Evolutionary conservation across 2,113 vertebrate genomes (phyloP).

Genomic region (Taurulus bubalis): DNA sequence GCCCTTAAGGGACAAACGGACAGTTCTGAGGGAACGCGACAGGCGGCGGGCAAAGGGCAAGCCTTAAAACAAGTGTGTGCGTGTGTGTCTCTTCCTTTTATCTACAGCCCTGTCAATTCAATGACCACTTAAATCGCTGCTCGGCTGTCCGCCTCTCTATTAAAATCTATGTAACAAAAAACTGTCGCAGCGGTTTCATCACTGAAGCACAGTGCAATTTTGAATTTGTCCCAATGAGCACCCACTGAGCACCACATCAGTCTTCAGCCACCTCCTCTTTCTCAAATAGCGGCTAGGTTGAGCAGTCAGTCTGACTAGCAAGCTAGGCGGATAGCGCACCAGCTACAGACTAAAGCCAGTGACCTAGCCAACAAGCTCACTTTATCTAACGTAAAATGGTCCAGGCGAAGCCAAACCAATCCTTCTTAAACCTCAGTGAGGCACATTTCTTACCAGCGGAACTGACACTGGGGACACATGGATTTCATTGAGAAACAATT

Average conservation of each 20-base stretch:
- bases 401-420: background rate
- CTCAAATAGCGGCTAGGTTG: background rate
- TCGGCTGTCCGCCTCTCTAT: background rate
- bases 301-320: no score
- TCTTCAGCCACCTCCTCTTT: background rate
- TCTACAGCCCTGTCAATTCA: slow-evolving; percentile 31
- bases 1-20: slow-evolving; percentile 1
- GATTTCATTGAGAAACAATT: background rate
- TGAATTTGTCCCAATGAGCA: background rate
- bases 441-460: no score
- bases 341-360: no score
- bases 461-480: no score
- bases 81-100: slow-evolving; percentile 13
- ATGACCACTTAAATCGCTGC: background rate
- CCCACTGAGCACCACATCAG: no score
- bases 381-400: background rate
- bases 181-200: background rate
- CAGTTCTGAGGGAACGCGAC: slow-evolving; percentile 27
- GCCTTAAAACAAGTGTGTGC: slow-evolving; percentile 37
- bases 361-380: no score
- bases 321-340: no score
- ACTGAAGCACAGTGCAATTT: background rate
- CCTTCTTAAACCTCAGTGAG: background rate
- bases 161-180: background rate
- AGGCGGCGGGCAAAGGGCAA: slow-evolving; percentile 47